Conservation (phyloP, 2,113 vertebrate species). For the Polypterus bichir region DNA sequence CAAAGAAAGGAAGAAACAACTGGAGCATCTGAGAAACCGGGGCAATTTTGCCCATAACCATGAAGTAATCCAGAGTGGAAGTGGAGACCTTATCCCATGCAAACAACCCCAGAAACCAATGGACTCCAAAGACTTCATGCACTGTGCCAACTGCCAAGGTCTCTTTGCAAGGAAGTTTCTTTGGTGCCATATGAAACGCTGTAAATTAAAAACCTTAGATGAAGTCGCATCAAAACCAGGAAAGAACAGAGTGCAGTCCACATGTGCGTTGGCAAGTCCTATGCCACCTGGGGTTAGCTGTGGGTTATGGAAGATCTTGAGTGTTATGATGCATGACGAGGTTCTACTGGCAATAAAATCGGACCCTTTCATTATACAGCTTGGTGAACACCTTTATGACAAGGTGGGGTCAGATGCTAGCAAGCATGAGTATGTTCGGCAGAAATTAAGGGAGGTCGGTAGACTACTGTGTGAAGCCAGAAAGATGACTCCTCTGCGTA, state of each 20-base stretch:
- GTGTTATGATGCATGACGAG: no score
- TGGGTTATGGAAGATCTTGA: no score
- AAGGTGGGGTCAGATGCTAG: slow-evolving; percentile 17
- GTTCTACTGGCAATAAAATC: no score
- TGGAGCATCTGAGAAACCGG: slow-evolving; percentile 21
- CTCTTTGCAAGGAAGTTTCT: slow-evolving; percentile 25
- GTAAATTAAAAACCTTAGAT: slow-evolving; percentile 15
- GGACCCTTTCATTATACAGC: slow-evolving; percentile 15
- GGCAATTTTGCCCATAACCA: slow-evolving; percentile 27
- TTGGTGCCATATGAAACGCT: slow-evolving; percentile 18
- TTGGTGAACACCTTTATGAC: slow-evolving; percentile 24
- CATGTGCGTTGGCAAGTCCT: slow-evolving; percentile 16
- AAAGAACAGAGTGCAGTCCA: slow-evolving; percentile 22
- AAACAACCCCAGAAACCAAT: slow-evolving; percentile 15
- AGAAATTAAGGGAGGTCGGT: slow-evolving; percentile 27
- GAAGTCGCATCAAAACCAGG: slow-evolving; percentile 15
- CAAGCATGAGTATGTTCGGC: slow-evolving; percentile 19
- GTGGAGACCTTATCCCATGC: slow-evolving; percentile 20
- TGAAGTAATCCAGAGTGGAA: slow-evolving; percentile 22
- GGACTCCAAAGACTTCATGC: slow-evolving; percentile 22
- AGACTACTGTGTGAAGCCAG: slow-evolving; percentile 20
- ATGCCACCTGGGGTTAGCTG: slow-evolving; percentile 6
- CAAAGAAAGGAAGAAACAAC: slow-evolving; percentile 16
- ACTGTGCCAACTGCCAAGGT: slow-evolving; percentile 23
- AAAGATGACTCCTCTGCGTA: slow-evolving; percentile 21